Conservation (phyloP, 2,113 vertebrate species). For the Semnornis frantzii region DNA sequence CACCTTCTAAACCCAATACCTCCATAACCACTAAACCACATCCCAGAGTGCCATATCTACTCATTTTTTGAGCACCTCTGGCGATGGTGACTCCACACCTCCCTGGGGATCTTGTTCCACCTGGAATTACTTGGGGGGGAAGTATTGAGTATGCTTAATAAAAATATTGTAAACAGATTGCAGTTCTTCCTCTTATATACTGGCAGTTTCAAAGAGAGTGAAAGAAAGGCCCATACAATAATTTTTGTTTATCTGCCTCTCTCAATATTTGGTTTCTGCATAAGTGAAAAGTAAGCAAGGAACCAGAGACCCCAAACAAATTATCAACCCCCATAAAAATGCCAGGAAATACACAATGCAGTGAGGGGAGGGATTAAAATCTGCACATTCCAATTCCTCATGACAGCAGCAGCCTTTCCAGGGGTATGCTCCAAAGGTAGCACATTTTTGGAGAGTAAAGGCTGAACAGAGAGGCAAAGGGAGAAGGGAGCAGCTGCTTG, state of each 20-base stretch:
- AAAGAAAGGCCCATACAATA: rapidly evolving
- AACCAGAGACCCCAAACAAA: neutral
- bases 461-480: neutral
- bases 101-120: too few relatives aligned
- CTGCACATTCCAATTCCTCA: neutral
- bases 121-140: neutral
- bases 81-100: too few relatives aligned
- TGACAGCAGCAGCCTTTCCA: neutral
- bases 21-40: too few relatives aligned
- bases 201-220: neutral
- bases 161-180: neutral
- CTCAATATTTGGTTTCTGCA: neutral
- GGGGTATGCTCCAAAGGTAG: neutral
- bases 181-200: neutral
- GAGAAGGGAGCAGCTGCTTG: constrained; percentile 43
- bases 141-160: neutral
- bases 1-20: too few relatives aligned
- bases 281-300: neutral
- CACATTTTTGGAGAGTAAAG: neutral
- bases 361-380: neutral
- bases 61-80: too few relatives aligned
- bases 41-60: too few relatives aligned
- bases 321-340: neutral
- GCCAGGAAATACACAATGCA: rapidly evolving
- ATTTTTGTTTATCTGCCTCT: neutral